Evolutionary conservation across 2,113 vertebrate genomes (phyloP), one percentile per base, ranked within the genome.

Genomic region (Megaleporinus macrocephalus): DNA sequence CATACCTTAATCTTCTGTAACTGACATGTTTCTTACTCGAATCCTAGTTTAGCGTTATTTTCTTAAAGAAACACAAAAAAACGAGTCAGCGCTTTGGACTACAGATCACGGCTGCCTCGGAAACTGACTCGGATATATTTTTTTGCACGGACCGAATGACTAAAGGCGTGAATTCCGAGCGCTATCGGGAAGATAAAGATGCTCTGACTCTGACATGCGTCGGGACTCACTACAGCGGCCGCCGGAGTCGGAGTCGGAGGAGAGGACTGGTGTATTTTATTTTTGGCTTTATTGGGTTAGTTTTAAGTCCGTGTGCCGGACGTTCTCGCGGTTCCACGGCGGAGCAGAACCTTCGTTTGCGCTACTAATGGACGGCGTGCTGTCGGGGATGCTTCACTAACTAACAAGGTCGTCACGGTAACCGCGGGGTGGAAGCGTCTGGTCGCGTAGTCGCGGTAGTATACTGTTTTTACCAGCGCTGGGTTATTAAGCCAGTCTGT

Each of bases 1-100:
- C 96, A 96, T 97, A 98, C 92, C 94, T 93, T 95, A 91, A 93
- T 95, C 95, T 95, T 96, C 95, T 95, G 93, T 97, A 97, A 94
- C 96, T 96, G 96, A 91, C 89, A 95, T 97, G 4, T 92, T 97
- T 96, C 95, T 93, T 96, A 96, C 94, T 95, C 92, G 96, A 92
- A 95, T 91, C 89, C 91, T 96, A 96, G 94, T 94, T 94, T 96
- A 97, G 94, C 94, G 92, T 95, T 96, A 94, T 95, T 95, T 96
- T 95, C 95, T 94, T 95, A 90, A 87, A 89, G 86, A 90, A n/a
- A n/a, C n/a, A n/a, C n/a, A n/a, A n/a, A n/a, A n/a, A n/a, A n/a
- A n/a, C n/a, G 89, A 94, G 91, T 87, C 91, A 91, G 87, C 92
- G 22, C 88, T 95, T 95, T 83, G 93, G 90, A 93, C 94, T 94